Evolutionary conservation across 2,797 vertebrate species (phyloP).

Genomic region (Craterocephalus amniculus): DNA sequence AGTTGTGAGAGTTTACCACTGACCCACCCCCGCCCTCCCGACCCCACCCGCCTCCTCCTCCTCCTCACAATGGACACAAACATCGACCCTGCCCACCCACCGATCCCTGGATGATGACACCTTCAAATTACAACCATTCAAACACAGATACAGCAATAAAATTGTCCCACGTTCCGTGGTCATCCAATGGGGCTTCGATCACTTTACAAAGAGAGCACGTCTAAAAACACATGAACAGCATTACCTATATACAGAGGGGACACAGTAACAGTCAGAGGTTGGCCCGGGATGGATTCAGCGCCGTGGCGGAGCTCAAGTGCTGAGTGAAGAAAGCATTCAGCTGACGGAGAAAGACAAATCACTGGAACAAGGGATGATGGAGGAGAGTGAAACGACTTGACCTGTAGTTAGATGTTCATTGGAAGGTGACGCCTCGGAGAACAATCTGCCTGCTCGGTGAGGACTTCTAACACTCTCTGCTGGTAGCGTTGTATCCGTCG

Average conservation of each 20-base stretch:
- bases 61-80: constrained; percentile 72
- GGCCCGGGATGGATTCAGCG: constrained; percentile 65
- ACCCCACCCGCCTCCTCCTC: constrained; percentile 52
- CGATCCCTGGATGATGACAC: constrained; percentile 77
- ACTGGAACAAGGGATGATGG: constrained; percentile 52
- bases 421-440: constrained; percentile 31
- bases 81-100: constrained; percentile 67
- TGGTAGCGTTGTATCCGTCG: constrained; percentile 46
- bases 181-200: constrained; percentile 77
- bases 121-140: constrained; percentile 81
- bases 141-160: constrained; percentile 81
- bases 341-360: constrained; percentile 67
- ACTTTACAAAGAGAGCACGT: constrained; percentile 80
- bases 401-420: constrained; percentile 26
- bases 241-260: constrained; percentile 81
- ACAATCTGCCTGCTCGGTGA: constrained; percentile 38
- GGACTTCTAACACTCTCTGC: constrained; percentile 55
- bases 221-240: constrained; percentile 81
- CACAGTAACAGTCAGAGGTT: constrained; percentile 80
- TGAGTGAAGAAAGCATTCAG: constrained; percentile 62
- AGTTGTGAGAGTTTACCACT: constrained; percentile 79
- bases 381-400: constrained; percentile 58
- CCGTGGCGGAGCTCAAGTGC: constrained; percentile 58
- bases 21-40: constrained; percentile 19
- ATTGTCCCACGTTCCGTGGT: constrained; percentile 78